Conservation (phyloP, 2,113 vertebrate genomes). For the Terrapene triunguis region DNA sequence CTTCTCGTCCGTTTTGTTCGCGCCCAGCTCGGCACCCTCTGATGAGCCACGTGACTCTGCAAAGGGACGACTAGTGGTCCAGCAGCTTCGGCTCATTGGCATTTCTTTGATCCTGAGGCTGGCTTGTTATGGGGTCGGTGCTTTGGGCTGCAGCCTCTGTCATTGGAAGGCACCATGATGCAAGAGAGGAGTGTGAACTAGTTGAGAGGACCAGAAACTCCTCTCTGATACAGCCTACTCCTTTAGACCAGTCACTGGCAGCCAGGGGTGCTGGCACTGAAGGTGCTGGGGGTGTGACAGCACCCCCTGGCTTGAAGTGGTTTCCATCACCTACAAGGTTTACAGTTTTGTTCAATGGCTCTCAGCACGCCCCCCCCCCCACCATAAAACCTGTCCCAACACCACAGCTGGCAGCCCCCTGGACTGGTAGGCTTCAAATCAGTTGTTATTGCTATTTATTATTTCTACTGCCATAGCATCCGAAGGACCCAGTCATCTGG, state of each 20-base stretch:
- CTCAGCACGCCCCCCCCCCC: too few relatives aligned
- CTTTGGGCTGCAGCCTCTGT: background rate
- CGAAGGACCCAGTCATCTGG: rapidly evolving
- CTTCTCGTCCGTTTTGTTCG: background rate
- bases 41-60: background rate
- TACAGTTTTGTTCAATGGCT: too few relatives aligned
- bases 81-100: background rate
- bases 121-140: background rate
- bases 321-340: background rate
- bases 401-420: background rate
- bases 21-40: background rate
- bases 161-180: background rate
- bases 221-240: background rate
- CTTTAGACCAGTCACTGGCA: background rate
- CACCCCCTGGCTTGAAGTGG: background rate
- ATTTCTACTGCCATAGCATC: rapidly evolving
- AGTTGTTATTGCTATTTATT: background rate
- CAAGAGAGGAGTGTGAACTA: background rate
- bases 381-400: too few relatives aligned
- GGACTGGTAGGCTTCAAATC: background rate
- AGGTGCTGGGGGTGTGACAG: too few relatives aligned
- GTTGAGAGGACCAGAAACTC: background rate
- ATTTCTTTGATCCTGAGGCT: background rate
- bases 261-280: too few relatives aligned
- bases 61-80: background rate